phyloP scores from a whole-genome alignment of 2,113 vertebrate genomes.

The Chamaetylas fuelleborni region DNA sequence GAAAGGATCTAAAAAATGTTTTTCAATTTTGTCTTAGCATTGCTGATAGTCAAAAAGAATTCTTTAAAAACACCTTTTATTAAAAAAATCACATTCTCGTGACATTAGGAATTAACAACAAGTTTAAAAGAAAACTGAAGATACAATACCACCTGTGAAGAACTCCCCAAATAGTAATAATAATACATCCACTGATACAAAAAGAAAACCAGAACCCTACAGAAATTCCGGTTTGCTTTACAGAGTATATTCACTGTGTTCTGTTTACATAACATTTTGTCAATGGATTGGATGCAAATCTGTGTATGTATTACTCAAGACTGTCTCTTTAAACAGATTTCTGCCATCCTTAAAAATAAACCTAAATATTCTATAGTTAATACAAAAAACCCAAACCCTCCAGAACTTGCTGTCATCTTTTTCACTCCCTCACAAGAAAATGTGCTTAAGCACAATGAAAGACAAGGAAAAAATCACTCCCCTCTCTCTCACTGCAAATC shows the following conservation, averaged over 20 bases:
- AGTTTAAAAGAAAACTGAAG: neutral
- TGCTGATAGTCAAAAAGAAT: neutral
- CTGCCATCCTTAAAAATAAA: neutral
- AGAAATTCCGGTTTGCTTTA: neutral
- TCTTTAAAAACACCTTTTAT: neutral
- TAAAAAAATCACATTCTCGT: neutral
- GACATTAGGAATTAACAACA: accelerated
- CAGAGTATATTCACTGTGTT: neutral
- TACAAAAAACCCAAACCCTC: neutral
- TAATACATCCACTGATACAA: accelerated
- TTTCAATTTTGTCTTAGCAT: neutral
- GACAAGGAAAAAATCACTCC: neutral
- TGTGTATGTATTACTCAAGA: neutral
- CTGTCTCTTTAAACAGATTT: neutral
- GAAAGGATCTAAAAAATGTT: neutral
- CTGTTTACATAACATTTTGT: neutral
- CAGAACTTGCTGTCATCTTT: neutral
- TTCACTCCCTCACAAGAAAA: neutral
- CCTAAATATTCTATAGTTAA: neutral
- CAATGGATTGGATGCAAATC: neutral
- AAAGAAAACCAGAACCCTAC: neutral
- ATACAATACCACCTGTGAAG: neutral
- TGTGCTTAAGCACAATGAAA: neutral
- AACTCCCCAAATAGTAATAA: neutral
- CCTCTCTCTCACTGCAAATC: neutral